Evolutionary conservation across 2,797 vertebrate genomes (phyloP).

Genomic region (Podarcis lilfordi): DNA sequence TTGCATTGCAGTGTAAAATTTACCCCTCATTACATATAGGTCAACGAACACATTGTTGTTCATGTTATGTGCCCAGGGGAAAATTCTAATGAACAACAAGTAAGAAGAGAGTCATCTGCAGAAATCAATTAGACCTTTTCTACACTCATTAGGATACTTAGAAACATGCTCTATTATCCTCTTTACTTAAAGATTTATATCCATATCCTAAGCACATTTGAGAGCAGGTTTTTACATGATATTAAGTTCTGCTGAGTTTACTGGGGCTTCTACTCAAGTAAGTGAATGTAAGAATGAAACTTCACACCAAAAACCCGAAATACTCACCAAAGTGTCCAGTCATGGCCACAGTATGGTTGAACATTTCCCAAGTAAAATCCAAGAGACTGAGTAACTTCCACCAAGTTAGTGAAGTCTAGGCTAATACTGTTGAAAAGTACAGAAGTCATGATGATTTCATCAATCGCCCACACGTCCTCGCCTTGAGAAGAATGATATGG

Average conservation of each 20-base stretch:
- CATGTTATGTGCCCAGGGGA: constrained; percentile 48
- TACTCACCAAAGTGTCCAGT: constrained; percentile 96
- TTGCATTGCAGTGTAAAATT: constrained; percentile 63
- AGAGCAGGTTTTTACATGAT: not conserved
- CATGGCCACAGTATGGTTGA: constrained; percentile 95
- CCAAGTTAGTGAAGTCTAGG: constrained; percentile 94
- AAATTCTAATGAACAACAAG: constrained; percentile 50
- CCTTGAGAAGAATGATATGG: constrained; percentile 95
- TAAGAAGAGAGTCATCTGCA: constrained; percentile 54
- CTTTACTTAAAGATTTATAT: not conserved
- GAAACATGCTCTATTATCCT: constrained; percentile 37
- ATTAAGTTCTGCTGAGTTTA: too few species aligned
- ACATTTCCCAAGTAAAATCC: constrained; percentile 99
- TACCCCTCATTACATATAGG: constrained; percentile 69
- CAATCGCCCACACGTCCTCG: constrained; percentile 97
- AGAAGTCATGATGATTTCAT: constrained; percentile 98
- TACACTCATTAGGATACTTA: constrained; percentile 25
- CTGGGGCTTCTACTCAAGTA: not conserved
- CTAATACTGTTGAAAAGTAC: constrained; percentile 98
- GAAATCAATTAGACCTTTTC: constrained; percentile 55
- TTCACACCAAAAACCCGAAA: constrained; percentile 19
- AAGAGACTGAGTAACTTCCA: constrained; percentile 96
- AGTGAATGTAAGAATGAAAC: not conserved
- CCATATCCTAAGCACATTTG: not conserved
- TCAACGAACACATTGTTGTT: constrained; percentile 60